These are phyloP conservation scores for Harmothoe impar DNA, from an alignment of 2,888 invertebrate genomes.

Conservation along the genomic window DNA sequence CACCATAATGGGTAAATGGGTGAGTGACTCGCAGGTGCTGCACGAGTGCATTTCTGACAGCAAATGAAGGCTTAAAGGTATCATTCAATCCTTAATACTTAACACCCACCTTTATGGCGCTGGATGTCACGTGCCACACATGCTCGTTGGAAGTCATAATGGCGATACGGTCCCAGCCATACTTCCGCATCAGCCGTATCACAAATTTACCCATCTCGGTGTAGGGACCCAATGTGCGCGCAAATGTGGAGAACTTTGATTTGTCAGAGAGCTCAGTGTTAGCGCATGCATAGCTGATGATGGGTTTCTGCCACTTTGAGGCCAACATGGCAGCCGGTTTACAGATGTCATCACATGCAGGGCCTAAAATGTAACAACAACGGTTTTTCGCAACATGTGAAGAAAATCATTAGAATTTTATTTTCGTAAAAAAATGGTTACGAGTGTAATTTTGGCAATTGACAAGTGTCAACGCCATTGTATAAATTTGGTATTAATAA, in stretches of 20 bases:
- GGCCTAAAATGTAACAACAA: conserved; percentile 27
- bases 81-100: too few species aligned
- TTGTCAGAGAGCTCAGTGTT: conserved; percentile 61
- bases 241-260: conserved; percentile 60
- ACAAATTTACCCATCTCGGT: conserved; percentile 48
- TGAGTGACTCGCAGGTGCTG: too few species aligned
- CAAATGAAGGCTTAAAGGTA: too few species aligned
- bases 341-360: conserved; percentile 75
- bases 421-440: too few species aligned
- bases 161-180: conserved; percentile 47
- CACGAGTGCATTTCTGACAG: too few species aligned
- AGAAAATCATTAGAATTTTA: too few species aligned
- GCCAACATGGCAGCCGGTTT: conserved; percentile 74
- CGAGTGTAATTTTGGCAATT: too few species aligned
- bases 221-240: conserved; percentile 62
- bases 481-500: too few species aligned
- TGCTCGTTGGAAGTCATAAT: conserved; percentile 50
- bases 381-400: too few species aligned
- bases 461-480: too few species aligned
- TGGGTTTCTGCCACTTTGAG: conserved; percentile 68
- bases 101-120: conserved; percentile 48
- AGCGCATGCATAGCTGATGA: conserved; percentile 66
- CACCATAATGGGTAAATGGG: too few species aligned
- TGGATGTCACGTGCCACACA: conserved; percentile 57
- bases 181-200: conserved; percentile 47